Percentiles rank a stretch among this genome's conserved stretches.
Evolutionary conservation across 2,888 invertebrate genomes (phyloP).

Genomic region (Gymnosoma rotundatum): DNA sequence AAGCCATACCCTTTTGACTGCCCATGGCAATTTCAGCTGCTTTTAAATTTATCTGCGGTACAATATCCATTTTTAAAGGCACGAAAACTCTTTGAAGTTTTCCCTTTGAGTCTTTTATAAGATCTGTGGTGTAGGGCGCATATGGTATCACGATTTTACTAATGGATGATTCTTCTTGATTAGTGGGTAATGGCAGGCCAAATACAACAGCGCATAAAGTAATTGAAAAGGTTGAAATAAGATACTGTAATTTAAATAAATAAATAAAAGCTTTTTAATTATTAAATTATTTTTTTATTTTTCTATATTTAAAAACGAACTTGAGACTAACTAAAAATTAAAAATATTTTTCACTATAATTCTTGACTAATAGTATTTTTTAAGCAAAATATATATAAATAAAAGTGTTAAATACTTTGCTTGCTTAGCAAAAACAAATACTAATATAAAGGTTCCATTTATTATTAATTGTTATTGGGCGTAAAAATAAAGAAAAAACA

Average conservation of each 20-base stretch:
- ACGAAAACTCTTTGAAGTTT: constrained; percentile 70
- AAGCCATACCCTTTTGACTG: constrained; percentile 62
- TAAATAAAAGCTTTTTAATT: no score
- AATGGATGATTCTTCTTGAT: constrained; percentile 69
- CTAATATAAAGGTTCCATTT: no score
- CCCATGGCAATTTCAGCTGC: constrained; percentile 66
- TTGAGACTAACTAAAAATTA: no score
- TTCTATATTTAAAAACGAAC: no score
- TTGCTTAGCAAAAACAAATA: no score
- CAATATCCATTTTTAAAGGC: constrained; percentile 66
- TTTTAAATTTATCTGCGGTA: constrained; percentile 66
- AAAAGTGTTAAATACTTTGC: no score
- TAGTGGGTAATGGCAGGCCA: constrained; percentile 45
- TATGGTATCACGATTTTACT: constrained; percentile 74
- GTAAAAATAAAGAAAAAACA: no score
- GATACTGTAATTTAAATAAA: constrained; percentile 5
- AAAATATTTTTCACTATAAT: no score
- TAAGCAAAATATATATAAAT: no score
- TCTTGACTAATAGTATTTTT: no score
- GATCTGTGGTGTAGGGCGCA: constrained; percentile 71
- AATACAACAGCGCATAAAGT: background rate
- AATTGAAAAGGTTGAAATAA: background rate
- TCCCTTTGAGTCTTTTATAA: constrained; percentile 28
- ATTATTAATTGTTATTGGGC: no score
- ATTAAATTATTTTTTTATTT: no score